Conservation (phyloP, 2,797 vertebrate genomes). For the Hypotaenidia philippensis region DNA sequence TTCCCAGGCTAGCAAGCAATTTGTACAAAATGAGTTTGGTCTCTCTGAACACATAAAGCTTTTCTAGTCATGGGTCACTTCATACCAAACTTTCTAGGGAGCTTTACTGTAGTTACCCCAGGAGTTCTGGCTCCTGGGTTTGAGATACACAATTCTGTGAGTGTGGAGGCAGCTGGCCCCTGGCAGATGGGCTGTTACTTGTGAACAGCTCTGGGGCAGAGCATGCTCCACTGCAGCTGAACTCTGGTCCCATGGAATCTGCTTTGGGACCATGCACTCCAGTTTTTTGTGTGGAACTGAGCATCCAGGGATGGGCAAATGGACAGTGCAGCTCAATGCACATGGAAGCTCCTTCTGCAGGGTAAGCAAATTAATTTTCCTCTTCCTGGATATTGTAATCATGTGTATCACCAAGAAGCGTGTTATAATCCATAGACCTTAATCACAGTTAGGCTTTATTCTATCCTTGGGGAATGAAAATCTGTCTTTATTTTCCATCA, state of each 20-base stretch:
- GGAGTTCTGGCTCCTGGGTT: background rate
- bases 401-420: background rate
- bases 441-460: slow-evolving; percentile 11
- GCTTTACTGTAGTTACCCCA: background rate
- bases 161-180: background rate
- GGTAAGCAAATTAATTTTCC: background rate
- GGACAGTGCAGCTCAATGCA: background rate
- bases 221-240: background rate
- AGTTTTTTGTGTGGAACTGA: background rate
- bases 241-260: background rate
- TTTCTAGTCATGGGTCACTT: background rate
- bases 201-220: background rate
- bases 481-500: background rate
- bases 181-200: background rate
- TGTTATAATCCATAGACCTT: background rate
- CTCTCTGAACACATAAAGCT: background rate
- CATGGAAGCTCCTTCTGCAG: background rate
- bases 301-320: background rate
- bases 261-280: background rate
- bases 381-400: background rate
- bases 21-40: background rate
- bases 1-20: background rate
- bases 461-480: background rate
- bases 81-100: background rate
- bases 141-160: background rate